Conservation (phyloP, 2,797 vertebrate genomes). For the Eremophila alpestris region DNA sequence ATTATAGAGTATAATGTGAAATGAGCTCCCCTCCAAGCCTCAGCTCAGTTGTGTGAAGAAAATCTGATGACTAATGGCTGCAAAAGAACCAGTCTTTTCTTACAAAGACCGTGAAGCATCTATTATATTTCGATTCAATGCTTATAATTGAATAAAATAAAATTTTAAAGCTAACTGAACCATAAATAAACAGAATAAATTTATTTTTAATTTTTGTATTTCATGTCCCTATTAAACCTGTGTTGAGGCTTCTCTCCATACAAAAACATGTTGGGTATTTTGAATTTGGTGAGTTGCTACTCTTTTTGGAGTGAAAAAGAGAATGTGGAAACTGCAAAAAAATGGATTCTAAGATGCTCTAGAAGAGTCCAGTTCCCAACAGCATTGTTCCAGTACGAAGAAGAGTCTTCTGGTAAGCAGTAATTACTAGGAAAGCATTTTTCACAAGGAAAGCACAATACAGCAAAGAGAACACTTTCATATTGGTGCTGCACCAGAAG, state of each 20-base stretch:
- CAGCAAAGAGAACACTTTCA: background rate
- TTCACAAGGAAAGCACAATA: background rate
- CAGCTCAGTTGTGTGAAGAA: background rate
- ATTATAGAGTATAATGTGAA: accelerated
- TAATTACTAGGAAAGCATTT: background rate
- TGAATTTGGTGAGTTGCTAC: background rate
- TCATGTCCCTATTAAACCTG: background rate
- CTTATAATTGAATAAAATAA: background rate
- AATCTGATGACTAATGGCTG: background rate
- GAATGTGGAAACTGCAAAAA: background rate
- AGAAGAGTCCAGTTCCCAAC: background rate
- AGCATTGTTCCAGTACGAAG: background rate
- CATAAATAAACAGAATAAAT: background rate
- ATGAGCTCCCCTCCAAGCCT: background rate
- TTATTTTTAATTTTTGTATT: background rate
- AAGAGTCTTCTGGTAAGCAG: background rate
- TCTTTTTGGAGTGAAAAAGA: background rate
- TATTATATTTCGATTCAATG: background rate
- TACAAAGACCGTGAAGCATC: background rate
- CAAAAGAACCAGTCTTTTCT: background rate
- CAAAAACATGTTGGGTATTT: background rate
- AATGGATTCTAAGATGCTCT: background rate
- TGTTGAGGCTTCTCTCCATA: background rate
- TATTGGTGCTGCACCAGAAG: background rate
- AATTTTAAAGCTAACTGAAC: background rate